A percentile compares a stretch with the other conserved stretches of the same genome.
These are phyloP conservation scores for Pteruthius melanotis DNA, from an alignment of 2,113 vertebrate genomes.

Conservation along the genomic window DNA sequence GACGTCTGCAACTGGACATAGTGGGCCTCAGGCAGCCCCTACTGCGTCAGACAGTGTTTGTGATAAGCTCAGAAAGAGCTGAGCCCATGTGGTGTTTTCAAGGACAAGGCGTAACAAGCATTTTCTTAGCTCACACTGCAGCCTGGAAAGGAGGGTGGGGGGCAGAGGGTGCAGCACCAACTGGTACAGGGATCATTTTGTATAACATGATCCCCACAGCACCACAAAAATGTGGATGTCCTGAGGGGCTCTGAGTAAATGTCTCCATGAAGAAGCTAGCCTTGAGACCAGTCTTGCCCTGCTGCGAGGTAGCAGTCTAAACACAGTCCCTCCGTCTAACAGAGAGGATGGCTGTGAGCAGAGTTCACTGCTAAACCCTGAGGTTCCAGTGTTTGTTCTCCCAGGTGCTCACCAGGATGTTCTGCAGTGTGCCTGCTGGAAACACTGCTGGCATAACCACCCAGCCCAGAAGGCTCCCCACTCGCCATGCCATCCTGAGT, in stretches of 20 bases:
- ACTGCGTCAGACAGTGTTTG: too few species aligned
- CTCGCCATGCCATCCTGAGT: not conserved
- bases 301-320: not conserved
- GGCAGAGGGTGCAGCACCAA: not conserved
- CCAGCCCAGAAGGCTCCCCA: fast-evolving
- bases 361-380: not conserved
- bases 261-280: not conserved
- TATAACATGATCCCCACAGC: not conserved
- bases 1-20: too few species aligned
- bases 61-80: not conserved
- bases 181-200: not conserved
- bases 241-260: not conserved
- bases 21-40: too few species aligned
- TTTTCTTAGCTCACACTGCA: not conserved
- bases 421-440: not conserved
- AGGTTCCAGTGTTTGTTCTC: fast-evolving
- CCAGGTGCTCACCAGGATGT: not conserved
- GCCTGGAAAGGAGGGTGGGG: not conserved
- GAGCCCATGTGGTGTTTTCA: not conserved
- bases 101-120: not conserved
- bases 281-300: not conserved
- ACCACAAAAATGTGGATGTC: not conserved
- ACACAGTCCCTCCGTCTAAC: not conserved
- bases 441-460: not conserved
- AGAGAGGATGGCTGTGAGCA: not conserved